A percentile compares a stretch with the other conserved stretches of the same genome.
Conservation (phyloP, 1,140 invertebrate genomes). For the Zaprionus vittiger region DNA sequence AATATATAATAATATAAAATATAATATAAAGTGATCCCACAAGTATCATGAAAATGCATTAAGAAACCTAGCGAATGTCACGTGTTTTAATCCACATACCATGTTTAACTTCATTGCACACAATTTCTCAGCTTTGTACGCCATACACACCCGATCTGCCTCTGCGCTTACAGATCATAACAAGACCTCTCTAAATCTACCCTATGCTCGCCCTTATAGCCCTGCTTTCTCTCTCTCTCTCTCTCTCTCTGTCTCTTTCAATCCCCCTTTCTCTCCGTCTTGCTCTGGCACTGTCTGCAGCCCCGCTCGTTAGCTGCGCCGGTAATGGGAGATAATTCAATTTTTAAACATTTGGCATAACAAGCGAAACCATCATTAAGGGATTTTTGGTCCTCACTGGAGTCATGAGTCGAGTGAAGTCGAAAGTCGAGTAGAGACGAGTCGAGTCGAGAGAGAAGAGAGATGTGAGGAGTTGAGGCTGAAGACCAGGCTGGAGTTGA, state of each 20-base stretch:
- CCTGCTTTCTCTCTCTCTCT: background rate
- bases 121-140: background rate
- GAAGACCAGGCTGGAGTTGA: constrained; percentile 1
- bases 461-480: constrained; percentile 4
- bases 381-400: constrained; percentile 75
- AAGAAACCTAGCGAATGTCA: background rate
- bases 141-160: background rate
- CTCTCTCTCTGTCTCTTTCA: background rate
- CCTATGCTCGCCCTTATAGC: constrained; percentile 14
- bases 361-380: constrained; percentile 84
- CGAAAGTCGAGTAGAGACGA: background rate
- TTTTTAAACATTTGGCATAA: constrained; percentile 84
- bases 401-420: background rate
- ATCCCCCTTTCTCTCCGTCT: constrained; percentile 13
- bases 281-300: constrained; percentile 19
- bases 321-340: constrained; percentile 84
- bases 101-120: background rate
- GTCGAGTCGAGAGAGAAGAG: background rate
- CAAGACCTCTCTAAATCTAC: constrained; percentile 35
- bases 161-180: constrained; percentile 15
- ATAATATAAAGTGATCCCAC: background rate
- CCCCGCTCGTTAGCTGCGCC: constrained; percentile 76
- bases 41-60: background rate
- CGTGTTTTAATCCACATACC: background rate
- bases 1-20: too few relatives aligned